These are phyloP conservation scores for Drosophila mettleri DNA, from an alignment of 2,888 invertebrate genomes.

Conservation along the genomic window DNA sequence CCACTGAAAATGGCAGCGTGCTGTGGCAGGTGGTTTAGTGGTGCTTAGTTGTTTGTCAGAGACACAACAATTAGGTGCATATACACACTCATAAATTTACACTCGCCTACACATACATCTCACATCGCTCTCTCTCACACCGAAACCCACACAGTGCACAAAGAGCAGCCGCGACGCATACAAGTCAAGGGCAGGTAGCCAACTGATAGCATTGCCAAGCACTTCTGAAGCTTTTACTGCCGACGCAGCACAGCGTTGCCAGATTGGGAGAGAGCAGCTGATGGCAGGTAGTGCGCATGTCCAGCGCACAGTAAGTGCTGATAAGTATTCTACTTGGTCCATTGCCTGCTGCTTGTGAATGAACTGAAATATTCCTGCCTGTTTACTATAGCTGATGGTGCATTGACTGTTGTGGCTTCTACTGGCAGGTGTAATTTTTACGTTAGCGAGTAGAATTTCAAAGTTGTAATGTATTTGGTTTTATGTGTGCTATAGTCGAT, in stretches of 20 bases:
- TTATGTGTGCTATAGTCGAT: slow-evolving; percentile 68
- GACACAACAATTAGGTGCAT: slow-evolving; percentile 72
- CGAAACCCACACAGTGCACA: slow-evolving; percentile 11
- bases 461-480: slow-evolving; percentile 71
- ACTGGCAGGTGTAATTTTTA: slow-evolving; percentile 6
- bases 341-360: slow-evolving; percentile 56
- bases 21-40: slow-evolving; percentile 54
- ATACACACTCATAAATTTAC: slow-evolving; percentile 43
- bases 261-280: slow-evolving; percentile 22
- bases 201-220: slow-evolving; percentile 62
- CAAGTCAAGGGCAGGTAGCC: slow-evolving; percentile 64
- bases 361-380: slow-evolving; percentile 48
- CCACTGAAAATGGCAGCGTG: slow-evolving; percentile 39
- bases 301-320: slow-evolving; percentile 52
- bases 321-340: slow-evolving; percentile 34
- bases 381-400: slow-evolving; percentile 44
- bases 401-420: slow-evolving; percentile 31
- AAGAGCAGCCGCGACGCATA: slow-evolving; percentile 54
- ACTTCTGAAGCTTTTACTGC: neutral
- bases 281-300: slow-evolving; percentile 42
- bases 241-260: slow-evolving; percentile 53
- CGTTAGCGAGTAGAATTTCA: slow-evolving; percentile 51
- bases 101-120: slow-evolving; percentile 8
- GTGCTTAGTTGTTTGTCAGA: slow-evolving; percentile 49
- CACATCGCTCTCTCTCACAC: slow-evolving; percentile 30